These are phyloP conservation scores for Sebastes baramenuke DNA, from an alignment of 2,797 vertebrate genomes.

Conservation along the genomic window DNA sequence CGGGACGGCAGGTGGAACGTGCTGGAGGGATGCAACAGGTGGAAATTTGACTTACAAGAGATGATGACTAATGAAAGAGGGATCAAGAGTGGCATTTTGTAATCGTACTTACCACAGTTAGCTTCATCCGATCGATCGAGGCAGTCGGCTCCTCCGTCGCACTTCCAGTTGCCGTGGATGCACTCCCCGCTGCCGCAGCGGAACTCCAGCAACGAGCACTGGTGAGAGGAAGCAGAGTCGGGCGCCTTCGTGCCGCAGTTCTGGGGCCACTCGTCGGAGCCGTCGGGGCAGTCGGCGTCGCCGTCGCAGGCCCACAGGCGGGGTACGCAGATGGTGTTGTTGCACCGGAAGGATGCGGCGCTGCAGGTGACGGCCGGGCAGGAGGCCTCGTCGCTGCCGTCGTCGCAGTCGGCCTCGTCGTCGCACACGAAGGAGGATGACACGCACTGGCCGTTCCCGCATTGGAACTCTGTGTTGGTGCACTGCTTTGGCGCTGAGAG, in stretches of 20 bases:
- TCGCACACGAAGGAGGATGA: constrained; percentile 85
- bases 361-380: constrained; percentile 82
- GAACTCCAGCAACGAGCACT: constrained; percentile 84
- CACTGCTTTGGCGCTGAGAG: constrained; percentile 81
- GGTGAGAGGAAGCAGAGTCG: not conserved
- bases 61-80: not conserved
- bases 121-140: constrained; percentile 87
- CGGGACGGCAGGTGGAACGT: constrained; percentile 83
- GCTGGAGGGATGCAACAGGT: constrained; percentile 58
- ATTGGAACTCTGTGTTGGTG: constrained; percentile 79
- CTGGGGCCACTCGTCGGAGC: constrained; percentile 86
- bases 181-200: constrained; percentile 86
- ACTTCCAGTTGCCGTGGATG: constrained; percentile 87
- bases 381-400: constrained; percentile 84
- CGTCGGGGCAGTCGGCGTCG: constrained; percentile 84
- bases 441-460: constrained; percentile 84
- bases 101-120: constrained; percentile 79
- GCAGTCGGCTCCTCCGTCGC: constrained; percentile 86
- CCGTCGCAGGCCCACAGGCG: constrained; percentile 88
- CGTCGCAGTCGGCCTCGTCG: constrained; percentile 83
- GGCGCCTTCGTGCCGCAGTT: constrained; percentile 61
- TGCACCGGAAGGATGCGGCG: constrained; percentile 81
- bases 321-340: constrained; percentile 81
- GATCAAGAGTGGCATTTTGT: not conserved
- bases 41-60: not conserved